Evolutionary conservation across 1,140 invertebrate genomes (phyloP).

Genomic region (Philopotamus ludificatus): DNA sequence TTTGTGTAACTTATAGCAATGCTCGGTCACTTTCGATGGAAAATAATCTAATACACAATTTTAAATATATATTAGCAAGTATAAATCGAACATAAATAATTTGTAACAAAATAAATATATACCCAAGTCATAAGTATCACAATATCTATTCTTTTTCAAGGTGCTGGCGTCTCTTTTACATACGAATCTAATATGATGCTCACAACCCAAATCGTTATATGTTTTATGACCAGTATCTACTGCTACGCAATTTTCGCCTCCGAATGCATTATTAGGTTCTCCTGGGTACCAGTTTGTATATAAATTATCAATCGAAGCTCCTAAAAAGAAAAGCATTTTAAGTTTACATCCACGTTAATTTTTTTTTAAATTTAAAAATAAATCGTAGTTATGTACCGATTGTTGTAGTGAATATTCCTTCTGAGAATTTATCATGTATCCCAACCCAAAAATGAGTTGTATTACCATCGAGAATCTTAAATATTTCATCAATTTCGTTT

Average conservation of each 20-base stretch:
- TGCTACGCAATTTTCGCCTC: slow-evolving; percentile 25
- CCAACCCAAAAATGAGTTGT: neutral
- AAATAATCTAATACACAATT: slow-evolving; percentile 6
- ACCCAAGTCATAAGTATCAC: too few species aligned
- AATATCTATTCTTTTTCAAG: too few species aligned
- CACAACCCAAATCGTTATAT: slow-evolving; percentile 26
- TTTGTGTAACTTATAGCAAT: slow-evolving; percentile 49
- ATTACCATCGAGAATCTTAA: neutral
- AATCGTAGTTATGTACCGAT: neutral
- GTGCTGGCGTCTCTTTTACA: neutral
- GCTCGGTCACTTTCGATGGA: neutral
- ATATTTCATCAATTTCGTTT: neutral
- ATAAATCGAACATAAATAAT: too few species aligned
- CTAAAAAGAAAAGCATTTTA: too few species aligned
- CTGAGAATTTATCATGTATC: neutral
- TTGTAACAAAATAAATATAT: too few species aligned
- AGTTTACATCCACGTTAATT: too few species aligned
- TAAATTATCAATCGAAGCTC: neutral
- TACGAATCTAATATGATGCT: neutral
- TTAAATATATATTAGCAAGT: too few species aligned
- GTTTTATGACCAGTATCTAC: neutral
- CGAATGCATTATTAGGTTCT: slow-evolving; percentile 33
- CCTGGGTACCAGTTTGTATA: slow-evolving; percentile 20
- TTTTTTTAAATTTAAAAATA: too few species aligned
- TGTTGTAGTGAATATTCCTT: neutral